Conservation (phyloP, 2,888 invertebrate genomes). For the Polia nebulosa region DNA sequence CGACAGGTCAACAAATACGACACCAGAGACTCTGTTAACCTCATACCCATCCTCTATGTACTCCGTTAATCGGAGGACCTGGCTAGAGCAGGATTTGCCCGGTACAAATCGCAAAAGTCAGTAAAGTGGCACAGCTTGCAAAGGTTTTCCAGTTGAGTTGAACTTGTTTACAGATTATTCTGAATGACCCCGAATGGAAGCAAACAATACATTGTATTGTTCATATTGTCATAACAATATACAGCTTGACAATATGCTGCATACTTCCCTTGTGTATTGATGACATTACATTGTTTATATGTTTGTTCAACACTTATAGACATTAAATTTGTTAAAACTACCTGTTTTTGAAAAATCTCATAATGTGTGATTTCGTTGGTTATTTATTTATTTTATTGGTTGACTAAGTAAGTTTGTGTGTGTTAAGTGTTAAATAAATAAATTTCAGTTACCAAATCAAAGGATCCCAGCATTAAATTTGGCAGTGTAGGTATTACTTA, state of each 20-base stretch:
- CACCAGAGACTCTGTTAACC: no score
- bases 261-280: slow-evolving; percentile 14
- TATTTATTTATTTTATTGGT: no score
- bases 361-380: not conserved
- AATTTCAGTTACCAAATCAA: no score
- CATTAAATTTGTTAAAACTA: not conserved
- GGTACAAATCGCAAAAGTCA: slow-evolving; percentile 19
- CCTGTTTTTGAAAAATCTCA: not conserved
- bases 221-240: slow-evolving; percentile 33
- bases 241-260: not conserved
- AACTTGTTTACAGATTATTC: slow-evolving; percentile 10
- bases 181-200: slow-evolving; percentile 11
- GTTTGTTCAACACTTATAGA: not conserved
- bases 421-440: no score
- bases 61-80: no score
- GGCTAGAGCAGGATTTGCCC: no score
- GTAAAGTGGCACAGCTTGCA: slow-evolving; percentile 7
- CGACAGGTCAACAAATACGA: no score
- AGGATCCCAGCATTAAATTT: no score
- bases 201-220: slow-evolving; percentile 44
- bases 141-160: not conserved
- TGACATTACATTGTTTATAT: slow-evolving; percentile 12
- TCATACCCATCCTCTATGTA: no score
- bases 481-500: no score
- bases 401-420: no score